Percentiles rank a stretch among this genome's conserved stretches.
Conservation (phyloP, 2,797 vertebrate species). For the Cyclura pinguis region DNA sequence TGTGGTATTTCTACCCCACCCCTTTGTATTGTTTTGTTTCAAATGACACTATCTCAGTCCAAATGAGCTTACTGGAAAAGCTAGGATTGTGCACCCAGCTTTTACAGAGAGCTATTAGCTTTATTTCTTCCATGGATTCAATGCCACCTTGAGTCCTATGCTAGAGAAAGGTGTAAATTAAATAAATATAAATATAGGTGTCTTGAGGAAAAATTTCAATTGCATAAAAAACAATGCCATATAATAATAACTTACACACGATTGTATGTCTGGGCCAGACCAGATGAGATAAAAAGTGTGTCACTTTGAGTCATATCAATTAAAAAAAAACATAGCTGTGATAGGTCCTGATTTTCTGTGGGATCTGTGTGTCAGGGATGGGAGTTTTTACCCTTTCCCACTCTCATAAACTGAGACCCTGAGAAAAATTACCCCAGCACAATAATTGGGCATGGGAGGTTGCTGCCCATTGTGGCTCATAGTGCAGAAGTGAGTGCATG, state of each 20-base stretch:
- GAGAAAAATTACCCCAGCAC: background rate
- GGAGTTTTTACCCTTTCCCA: background rate
- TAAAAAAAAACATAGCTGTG: background rate
- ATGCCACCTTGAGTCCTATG: no score
- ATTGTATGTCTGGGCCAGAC: background rate
- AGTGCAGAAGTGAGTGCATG: background rate
- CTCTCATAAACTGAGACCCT: background rate
- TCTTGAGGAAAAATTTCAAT: background rate
- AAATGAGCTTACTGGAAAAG: background rate
- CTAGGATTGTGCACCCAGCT: background rate
- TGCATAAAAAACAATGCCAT: background rate
- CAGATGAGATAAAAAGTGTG: background rate
- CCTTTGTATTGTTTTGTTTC: background rate
- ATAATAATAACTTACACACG: background rate
- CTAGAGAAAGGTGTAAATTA: no score
- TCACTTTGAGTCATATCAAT: background rate
- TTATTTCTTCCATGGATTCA: background rate
- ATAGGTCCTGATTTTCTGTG: background rate
- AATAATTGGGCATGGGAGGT: background rate
- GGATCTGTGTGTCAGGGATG: background rate
- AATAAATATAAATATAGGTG: background rate
- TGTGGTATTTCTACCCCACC: background rate
- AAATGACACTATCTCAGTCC: background rate
- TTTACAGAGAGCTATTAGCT: background rate
- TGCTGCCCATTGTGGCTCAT: background rate